Evolutionary conservation across 2,797 vertebrate species (phyloP).

Genomic region (Morus bassanus): DNA sequence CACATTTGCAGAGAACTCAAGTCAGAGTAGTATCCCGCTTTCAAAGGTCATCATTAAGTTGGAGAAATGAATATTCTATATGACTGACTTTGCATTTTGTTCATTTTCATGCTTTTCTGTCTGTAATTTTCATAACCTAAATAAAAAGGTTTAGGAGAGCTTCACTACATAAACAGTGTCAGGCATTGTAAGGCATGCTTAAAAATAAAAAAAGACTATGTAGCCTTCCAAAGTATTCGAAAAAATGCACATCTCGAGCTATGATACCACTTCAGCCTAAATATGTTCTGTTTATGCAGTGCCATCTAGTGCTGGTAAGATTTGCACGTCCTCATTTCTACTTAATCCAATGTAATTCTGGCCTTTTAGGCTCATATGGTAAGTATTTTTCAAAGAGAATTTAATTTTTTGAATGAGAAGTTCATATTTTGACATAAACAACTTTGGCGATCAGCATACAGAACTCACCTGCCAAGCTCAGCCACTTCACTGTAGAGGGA

Average conservation of each 20-base stretch:
- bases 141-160: neutral
- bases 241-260: neutral
- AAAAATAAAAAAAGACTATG: neutral
- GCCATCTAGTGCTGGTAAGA: conserved; percentile 39
- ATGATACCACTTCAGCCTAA: neutral
- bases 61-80: neutral
- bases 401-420: neutral
- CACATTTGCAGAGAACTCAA: neutral
- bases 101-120: neutral
- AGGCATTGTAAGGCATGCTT: neutral
- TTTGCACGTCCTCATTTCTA: neutral
- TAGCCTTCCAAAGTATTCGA: neutral
- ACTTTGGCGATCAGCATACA: neutral
- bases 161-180: neutral
- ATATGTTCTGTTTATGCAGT: neutral
- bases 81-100: neutral
- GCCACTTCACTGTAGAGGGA: conserved; percentile 91
- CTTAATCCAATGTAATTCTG: neutral
- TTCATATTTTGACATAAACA: neutral
- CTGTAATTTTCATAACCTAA: neutral
- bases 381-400: neutral
- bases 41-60: neutral
- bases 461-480: conserved; percentile 91
- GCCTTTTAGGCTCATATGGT: neutral
- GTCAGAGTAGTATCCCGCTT: neutral